Base-by-base conservation (phyloP, 2,888 invertebrate species). In the Pasiphila rectangulata region DNA sequence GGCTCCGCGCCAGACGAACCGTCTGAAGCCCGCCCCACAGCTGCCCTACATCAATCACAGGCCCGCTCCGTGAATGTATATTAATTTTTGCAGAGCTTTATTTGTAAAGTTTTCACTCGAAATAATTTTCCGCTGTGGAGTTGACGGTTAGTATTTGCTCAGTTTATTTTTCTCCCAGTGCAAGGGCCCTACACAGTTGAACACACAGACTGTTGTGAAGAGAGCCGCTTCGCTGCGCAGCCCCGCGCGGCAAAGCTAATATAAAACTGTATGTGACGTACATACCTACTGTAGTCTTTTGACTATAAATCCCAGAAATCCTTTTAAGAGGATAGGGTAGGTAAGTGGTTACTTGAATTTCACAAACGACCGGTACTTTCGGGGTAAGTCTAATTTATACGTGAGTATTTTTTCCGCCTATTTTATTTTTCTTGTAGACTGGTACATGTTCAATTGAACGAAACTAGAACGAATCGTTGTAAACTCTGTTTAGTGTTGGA, bases 81-180 rank as follows among this genome's bases (percentile, higher is more conserved):
- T 62, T 64, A 67, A 66, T 63, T 65, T 64, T 56, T 61, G 56
- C 55, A 57, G 54, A 64, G 56, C 67, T 69, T 63, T 67, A 63
- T 74, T 74, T 70, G 59, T 68, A 71, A 73, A 69, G 66, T 67
- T 71, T 73, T 56, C 67, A 64, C 67, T 74, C 59, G 65, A 70
- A 75, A 77, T 76, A 76, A 70, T 79, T 79, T 73, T 72, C 69
- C 67, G 59, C 61, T 64, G 65, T 68, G 62, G 57, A 69, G 70
- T 71, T 72, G 63, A 67, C 64, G 66, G 71, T 64, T 70, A 69
- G 73, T 82, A 76, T 83, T 84, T 83, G 75, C 72, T 75, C 79
- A 79, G 79, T 80, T 83, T 83, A 81, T 83, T 82, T 83, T 82
- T 74, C 79, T 68, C 67, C 64, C 60, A 72, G 72, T 69, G 63